Percentiles rank a stretch among this genome's conserved stretches.
Evolutionary conservation across 2,113 vertebrate genomes (phyloP).

Genomic region (Dipodomys merriami): DNA sequence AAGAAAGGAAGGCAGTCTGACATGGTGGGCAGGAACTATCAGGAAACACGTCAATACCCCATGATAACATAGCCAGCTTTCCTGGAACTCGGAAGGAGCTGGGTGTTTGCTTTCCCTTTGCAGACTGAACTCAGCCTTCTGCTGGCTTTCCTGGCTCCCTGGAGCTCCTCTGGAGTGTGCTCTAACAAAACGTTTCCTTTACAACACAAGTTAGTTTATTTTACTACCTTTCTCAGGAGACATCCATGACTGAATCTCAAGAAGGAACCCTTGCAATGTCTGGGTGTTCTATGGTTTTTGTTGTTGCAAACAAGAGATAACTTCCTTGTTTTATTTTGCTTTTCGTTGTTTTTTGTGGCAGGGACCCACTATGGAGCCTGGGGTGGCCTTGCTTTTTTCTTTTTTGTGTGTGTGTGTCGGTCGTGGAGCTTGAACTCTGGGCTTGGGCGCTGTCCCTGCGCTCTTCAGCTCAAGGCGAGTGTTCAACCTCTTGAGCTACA

Average conservation of each 20-base stretch:
- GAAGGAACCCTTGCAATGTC: too few species aligned
- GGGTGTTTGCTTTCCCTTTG: constrained; percentile 22
- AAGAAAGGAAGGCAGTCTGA: constrained; percentile 35
- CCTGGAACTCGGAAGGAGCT: constrained; percentile 52
- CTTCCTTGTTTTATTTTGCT: too few species aligned
- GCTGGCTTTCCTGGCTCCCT: not conserved
- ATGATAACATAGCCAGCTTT: not conserved
- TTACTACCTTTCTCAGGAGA: not conserved
- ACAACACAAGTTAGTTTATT: not conserved
- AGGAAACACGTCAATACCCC: constrained; percentile 50
- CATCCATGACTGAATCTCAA: not conserved
- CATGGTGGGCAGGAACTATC: constrained; percentile 35
- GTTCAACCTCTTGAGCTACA: too few species aligned
- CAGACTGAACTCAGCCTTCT: not conserved
- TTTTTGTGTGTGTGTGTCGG: too few species aligned
- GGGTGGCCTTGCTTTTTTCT: too few species aligned
- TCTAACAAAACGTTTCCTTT: not conserved
- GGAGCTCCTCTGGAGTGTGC: not conserved
- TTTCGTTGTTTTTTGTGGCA: too few species aligned
- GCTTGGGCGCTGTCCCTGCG: too few species aligned
- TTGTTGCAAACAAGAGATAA: too few species aligned
- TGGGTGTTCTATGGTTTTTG: too few species aligned
- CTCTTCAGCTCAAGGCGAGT: too few species aligned
- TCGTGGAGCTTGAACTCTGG: too few species aligned
- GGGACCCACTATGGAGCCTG: too few species aligned